Conservation (phyloP, 2,113 vertebrate species). For the Eubucco bourcierii region DNA sequence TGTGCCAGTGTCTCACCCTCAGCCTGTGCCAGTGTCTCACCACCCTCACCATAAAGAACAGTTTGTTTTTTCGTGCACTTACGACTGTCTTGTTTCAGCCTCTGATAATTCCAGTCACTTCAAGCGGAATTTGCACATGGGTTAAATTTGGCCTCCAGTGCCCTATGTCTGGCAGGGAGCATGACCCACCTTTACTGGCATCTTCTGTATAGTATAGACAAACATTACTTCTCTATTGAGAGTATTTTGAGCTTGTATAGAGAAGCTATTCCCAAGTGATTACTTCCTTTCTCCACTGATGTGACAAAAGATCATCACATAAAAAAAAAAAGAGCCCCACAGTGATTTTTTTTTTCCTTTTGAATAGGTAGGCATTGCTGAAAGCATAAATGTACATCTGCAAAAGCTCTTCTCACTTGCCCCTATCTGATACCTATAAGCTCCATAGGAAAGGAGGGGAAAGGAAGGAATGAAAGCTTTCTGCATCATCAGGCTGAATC, state of each 20-base stretch:
- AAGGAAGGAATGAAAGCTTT: slow-evolving; percentile 54
- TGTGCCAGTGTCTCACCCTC: no score
- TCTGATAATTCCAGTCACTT: background rate
- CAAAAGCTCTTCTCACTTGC: slow-evolving; percentile 63
- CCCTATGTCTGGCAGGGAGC: slow-evolving; percentile 47
- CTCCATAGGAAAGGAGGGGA: slow-evolving; percentile 61
- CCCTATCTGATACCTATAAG: slow-evolving; percentile 67
- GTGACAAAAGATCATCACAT: slow-evolving; percentile 72
- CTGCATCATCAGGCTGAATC: slow-evolving; percentile 63
- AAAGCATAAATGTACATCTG: slow-evolving; percentile 71
- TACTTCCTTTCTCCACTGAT: slow-evolving; percentile 75
- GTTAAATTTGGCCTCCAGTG: slow-evolving; percentile 4
- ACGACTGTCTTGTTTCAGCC: background rate
- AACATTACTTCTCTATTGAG: slow-evolving; percentile 68
- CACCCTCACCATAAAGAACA: no score
- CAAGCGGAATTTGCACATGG: background rate
- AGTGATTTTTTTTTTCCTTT: slow-evolving; percentile 63
- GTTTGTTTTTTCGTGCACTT: background rate
- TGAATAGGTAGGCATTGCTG: slow-evolving; percentile 57
- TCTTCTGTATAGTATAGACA: slow-evolving; percentile 67
- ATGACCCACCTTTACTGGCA: slow-evolving; percentile 74
- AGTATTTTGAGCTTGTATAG: slow-evolving; percentile 67
- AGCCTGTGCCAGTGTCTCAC: no score
- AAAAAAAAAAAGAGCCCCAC: slow-evolving; percentile 27
- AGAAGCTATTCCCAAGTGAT: slow-evolving; percentile 79